A percentile compares a stretch with the other conserved stretches of the same genome.
Conservation (phyloP, 2,888 invertebrate species). For the Pollenia amentaria region DNA sequence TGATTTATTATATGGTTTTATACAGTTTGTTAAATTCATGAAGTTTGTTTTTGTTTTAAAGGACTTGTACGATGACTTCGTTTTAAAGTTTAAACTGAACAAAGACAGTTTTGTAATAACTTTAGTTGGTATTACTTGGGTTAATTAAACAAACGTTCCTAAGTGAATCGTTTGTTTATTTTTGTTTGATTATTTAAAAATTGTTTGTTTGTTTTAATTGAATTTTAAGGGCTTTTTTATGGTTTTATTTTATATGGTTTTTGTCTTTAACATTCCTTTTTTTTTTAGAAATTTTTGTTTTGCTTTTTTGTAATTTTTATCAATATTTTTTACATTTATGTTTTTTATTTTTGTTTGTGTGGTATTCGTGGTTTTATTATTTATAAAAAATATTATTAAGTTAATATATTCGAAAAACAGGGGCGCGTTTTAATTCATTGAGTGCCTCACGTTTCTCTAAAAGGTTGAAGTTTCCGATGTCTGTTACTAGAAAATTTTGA, state of each 20-base stretch:
- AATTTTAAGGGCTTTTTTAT: conserved; percentile 22
- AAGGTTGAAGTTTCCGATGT: conserved; percentile 98
- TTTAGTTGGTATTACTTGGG: background rate
- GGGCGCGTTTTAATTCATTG: conserved; percentile 60
- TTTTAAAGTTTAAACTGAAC: conserved; percentile 65
- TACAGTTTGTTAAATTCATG: conserved; percentile 82
- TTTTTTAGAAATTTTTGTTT: conserved; percentile 74
- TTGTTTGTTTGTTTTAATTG: conserved; percentile 17
- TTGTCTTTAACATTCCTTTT: conserved; percentile 64
- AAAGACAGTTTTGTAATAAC: background rate
- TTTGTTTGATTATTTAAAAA: conserved; percentile 27
- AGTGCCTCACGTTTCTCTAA: conserved; percentile 95
- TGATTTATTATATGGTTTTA: conserved; percentile 79
- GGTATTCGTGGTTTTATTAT: conserved; percentile 66
- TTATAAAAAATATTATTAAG: conserved; percentile 61
- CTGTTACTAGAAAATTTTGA: conserved; percentile 98
- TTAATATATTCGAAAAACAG: conserved; percentile 67
- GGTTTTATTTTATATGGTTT: conserved; percentile 69
- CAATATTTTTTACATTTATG: conserved; percentile 73
- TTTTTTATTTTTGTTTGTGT: conserved; percentile 69
- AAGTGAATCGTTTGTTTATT: background rate
- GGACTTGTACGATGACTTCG: conserved; percentile 53
- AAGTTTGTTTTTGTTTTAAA: conserved; percentile 80
- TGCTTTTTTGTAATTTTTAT: conserved; percentile 71
- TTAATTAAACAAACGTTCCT: conserved; percentile 7